A percentile compares a stretch with the other conserved stretches of the same genome.
These are phyloP conservation scores for Anoplius nigerrimus DNA, from an alignment of 2,888 invertebrate species.

Conservation along the genomic window DNA sequence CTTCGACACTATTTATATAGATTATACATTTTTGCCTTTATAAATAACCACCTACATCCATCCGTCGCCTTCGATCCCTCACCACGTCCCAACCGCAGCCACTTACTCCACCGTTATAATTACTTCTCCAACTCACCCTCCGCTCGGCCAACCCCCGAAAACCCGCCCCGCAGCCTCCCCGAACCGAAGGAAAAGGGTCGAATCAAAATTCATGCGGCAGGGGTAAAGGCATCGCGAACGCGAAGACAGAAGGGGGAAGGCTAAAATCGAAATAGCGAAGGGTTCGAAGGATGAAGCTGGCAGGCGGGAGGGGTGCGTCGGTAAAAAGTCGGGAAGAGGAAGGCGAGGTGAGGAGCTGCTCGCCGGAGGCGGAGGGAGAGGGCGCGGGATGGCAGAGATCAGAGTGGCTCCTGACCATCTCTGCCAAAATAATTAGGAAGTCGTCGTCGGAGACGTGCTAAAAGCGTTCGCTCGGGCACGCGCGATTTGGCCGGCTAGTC, in stretches of 20 bases:
- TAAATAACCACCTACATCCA: too few species aligned
- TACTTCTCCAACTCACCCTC: too few species aligned
- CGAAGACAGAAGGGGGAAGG: not conserved
- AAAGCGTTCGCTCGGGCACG: constrained; percentile 80
- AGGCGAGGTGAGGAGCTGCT: constrained; percentile 27
- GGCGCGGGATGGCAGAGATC: constrained; percentile 31
- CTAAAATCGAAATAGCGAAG: not conserved
- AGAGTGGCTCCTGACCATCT: constrained; percentile 68
- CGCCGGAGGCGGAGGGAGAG: constrained; percentile 27
- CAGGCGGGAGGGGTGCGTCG: not conserved
- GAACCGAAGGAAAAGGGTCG: too few species aligned
- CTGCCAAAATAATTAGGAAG: constrained; percentile 89
- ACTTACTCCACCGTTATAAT: too few species aligned
- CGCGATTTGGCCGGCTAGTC: constrained; percentile 73
- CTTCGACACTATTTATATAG: too few species aligned
- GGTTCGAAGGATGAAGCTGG: not conserved
- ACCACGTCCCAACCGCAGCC: too few species aligned
- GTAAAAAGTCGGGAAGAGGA: constrained; percentile 15
- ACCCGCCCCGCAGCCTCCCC: too few species aligned
- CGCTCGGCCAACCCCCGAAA: too few species aligned
- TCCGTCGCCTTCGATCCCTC: too few species aligned
- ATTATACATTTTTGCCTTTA: too few species aligned
- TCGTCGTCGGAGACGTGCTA: constrained; percentile 80
- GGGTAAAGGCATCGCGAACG: not conserved
- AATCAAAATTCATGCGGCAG: too few species aligned